Evolutionary conservation across 2,888 invertebrate species (phyloP).

Genomic region (Megaustenia siamemsis): DNA sequence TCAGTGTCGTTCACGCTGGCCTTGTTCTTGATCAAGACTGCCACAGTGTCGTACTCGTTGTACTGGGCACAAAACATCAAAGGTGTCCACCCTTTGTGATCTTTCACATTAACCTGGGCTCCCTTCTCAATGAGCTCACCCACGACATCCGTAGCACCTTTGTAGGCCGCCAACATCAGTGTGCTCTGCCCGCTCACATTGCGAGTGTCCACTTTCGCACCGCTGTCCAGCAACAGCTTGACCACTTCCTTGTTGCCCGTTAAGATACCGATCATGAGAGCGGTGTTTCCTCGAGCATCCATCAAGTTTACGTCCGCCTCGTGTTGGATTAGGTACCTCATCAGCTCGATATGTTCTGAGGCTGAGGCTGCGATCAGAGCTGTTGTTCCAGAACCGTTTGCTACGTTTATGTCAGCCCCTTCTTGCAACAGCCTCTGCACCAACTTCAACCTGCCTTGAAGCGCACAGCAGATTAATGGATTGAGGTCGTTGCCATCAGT

Average conservation of each 20-base stretch:
- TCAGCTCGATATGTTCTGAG: constrained; percentile 24
- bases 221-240: constrained; percentile 60
- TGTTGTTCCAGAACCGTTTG: constrained; percentile 46
- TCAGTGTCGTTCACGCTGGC: constrained; percentile 46
- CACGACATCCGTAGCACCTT: constrained; percentile 44
- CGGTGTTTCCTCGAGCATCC: constrained; percentile 45
- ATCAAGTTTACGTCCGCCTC: constrained; percentile 45
- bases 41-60: constrained; percentile 31
- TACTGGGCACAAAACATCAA: constrained; percentile 51
- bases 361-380: constrained; percentile 44
- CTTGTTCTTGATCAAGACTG: constrained; percentile 13
- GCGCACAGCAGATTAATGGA: constrained; percentile 37
- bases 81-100: constrained; percentile 50
- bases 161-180: constrained; percentile 51
- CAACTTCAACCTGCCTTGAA: constrained; percentile 37
- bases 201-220: constrained; percentile 60
- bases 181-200: constrained; percentile 54
- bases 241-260: constrained; percentile 63
- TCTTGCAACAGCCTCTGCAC: constrained; percentile 55
- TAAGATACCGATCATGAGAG: constrained; percentile 44
- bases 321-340: constrained; percentile 20
- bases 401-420: constrained; percentile 51
- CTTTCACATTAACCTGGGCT: constrained; percentile 32
- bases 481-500: constrained; percentile 42
- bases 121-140: constrained; percentile 40